Base-by-base conservation (phyloP, 1,140 invertebrate species). In the Rhizoglyphus robini region DNA sequence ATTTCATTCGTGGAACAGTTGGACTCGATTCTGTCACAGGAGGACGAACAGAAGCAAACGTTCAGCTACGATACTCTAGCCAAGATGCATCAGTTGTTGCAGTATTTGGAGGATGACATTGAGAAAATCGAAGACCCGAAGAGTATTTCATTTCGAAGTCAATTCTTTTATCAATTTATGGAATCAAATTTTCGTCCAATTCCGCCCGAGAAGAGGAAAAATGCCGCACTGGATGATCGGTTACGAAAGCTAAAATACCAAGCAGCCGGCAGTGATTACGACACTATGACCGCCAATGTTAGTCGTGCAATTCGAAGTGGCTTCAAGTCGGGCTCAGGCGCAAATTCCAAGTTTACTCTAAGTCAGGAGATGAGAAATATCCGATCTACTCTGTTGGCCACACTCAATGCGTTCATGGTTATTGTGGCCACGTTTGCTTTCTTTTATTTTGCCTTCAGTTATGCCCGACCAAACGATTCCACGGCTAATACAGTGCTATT, bases 381-480 rank as follows among this genome's bases (percentile, higher is more conserved):
- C 2, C 27, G 47, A 20, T 18, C 27, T 23, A 58, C 63, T 13
- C 23, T 65, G 41, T 5, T 68, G 18, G 67, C 67, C 29, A 38
- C 63, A 25, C 23, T 68, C 25, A 68, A 68, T 60, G 38, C 64
- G 18, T 23, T 68, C 20, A 38, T 68, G 32, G 65, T 66, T 15
- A 67, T 67, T 38, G 46, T 49, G 20, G 47, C 51, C 4, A 68
- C 67, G 13, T 68, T 68, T 51, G 29, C 38, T 4, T 68, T 68
- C 20, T 54, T 66, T 29, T 68, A 67, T 67, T 38, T 66, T 8
- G 46, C 66, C 2, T 30, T 68, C n/a, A 54, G 48, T 25, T 68
- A 68, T 51, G 46, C 67, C 18, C 30, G 49, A 5, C 67, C 67
- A 27, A 41, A 59, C 8, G 34, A n/a, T 20, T 23, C 48, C 66